Base-by-base conservation (phyloP, 23 tunicate species). In the Trididemnum nubilum region DNA sequence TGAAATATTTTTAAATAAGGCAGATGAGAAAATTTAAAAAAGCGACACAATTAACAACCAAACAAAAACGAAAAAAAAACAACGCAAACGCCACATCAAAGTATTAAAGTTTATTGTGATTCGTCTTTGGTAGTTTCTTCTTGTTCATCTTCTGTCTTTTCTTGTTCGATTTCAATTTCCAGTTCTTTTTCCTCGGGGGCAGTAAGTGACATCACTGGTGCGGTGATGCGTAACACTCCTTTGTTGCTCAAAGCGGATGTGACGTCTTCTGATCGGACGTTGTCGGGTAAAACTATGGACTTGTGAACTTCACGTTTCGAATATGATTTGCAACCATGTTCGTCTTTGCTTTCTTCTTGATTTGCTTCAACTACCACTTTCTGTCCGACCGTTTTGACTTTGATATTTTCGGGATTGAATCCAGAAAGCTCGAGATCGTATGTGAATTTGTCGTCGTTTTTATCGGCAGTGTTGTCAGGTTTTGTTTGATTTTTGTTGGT, bases 161-260 rank as follows among this genome's bases (percentile, higher is more conserved):
- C 39, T 29, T 33, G 15, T 57, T 28, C 69, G 2, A 52, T 29
- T 33, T 29, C 24, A 7, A 77, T 77, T 31, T 54, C 82, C 7
- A 28, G 7, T 77, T 77, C 82, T 54, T 77, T 33, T 52, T 77
- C 82, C 54, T 77, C 44, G 9, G 67, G 69, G 29, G 79, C 30
- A 21, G 79, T 58, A 38, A 73, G 79, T 39, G 79, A 40, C 60
- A 39, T 52, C 39, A 52, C 64, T 33, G 93, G 93, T 4, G 93
- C 93, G 33, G 81, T 51, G 72, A 88, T 88, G 61, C 78, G 93
- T 35, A 88, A 38, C 34, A 82, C 51, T 3, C 93, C 93, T 24
- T 66, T 59, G 23, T 50, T 31, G 44, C 73, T 64, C 72, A 82
- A 52, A 22, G 40, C 23, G 19, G 93, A 82, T 24, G 83, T 88